Base-by-base conservation (phyloP, 2,797 vertebrate species). In the Chaetophractus vellerosus region DNA sequence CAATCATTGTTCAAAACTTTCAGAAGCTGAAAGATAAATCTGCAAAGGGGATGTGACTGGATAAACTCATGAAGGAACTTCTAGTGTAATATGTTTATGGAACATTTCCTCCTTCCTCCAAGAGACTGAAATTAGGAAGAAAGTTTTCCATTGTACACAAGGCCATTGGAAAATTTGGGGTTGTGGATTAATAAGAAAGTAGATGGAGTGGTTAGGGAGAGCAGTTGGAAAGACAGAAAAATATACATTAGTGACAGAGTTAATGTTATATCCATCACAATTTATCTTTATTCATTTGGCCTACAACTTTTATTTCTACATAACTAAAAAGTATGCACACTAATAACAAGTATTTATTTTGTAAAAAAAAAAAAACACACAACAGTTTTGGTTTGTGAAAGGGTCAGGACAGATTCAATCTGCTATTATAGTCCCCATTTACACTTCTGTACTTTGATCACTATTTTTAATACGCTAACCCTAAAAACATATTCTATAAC, bases 361-460 rank as follows among this genome's bases (percentile, higher is more conserved):
- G 33, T 23, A 63, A 64, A 10, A 38, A 38, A 38, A 38, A 38
- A 3, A 38, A 38, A 38, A 23, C 61, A 71, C 5, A 23, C 69
- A 71, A 6, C 9, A 2, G 24, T 63, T 90, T 26, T 41, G 52
- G 11, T 63, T 50, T 16, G n/a, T 41, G 41, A 28, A 28, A 41
- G 64, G 8, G 18, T 52, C 28, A 23, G 21, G 41, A 18, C 4
- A 45, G 86, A n/a, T 31, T 59, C 2, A 23, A 21, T 52, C 57
- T 19, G 38, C 52, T 5, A 6, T 41, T 3, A 12, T 0, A 41
- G 9, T 4, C 0, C 45, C 33, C n/a, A 9, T 9, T 15, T 0
- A 19, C 1, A 24, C 10, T 9, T 33, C 57, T 41, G 6, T 15
- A 26, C 15, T 0, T 4, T 6, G 41, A 21, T 41, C 10, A 26